Percentiles rank a stretch among this genome's conserved stretches.
phyloP scores from a whole-genome alignment of 2,797 vertebrate genomes.

The Loris lydekkerianus region DNA sequence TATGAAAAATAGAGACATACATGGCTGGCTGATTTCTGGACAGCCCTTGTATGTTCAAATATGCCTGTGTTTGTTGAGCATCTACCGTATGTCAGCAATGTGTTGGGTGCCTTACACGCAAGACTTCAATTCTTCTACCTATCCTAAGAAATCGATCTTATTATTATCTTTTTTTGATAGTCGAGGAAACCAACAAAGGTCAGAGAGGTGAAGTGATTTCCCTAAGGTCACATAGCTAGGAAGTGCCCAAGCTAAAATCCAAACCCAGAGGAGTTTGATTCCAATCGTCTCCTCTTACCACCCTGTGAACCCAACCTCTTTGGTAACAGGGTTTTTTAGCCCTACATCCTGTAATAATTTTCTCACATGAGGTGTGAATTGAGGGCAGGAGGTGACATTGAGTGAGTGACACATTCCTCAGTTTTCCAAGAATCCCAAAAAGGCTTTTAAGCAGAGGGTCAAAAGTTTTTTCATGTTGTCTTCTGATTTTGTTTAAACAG shows the following conservation, averaged over 20 bases:
- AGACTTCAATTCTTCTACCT: neutral
- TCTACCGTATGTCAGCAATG: neutral
- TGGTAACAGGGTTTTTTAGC: neutral
- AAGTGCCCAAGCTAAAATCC: neutral
- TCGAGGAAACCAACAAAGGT: neutral
- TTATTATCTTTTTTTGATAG: neutral
- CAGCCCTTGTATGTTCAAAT: neutral
- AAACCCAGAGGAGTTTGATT: neutral
- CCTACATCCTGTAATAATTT: neutral
- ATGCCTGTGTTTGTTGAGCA: neutral
- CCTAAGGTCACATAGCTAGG: neutral
- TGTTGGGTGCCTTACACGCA: neutral
- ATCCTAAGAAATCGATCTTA: neutral
- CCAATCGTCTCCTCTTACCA: neutral
- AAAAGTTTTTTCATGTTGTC: neutral
- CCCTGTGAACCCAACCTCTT: neutral
- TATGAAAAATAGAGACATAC: too few relatives aligned
- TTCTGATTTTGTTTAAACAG: constrained; percentile 17
- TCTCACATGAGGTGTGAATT: neutral
- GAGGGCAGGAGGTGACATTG: neutral
- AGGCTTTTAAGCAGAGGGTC: neutral
- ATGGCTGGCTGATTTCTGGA: too few relatives aligned
- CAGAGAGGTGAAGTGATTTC: neutral
- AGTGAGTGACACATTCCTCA: neutral
- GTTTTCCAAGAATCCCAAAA: neutral